Evolutionary conservation across 92 coral and sea anemone species (phyloP).

Genomic region (Palythoa grandiflora): DNA sequence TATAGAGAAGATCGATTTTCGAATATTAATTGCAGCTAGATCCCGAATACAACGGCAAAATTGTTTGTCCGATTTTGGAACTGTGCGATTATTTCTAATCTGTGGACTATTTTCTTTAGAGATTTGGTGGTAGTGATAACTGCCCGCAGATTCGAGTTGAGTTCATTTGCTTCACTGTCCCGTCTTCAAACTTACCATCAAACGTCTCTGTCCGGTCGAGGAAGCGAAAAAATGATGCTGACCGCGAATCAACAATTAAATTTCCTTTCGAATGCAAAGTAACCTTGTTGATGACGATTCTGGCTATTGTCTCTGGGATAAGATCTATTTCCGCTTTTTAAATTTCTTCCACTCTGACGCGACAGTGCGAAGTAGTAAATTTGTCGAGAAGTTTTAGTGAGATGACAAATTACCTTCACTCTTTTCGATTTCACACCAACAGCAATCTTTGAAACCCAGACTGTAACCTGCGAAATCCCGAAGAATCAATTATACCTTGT

Average conservation of each 20-base stretch:
- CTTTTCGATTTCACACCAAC: neutral
- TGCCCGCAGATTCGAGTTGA: neutral
- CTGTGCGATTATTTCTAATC: conserved; percentile 4
- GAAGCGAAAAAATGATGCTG: neutral
- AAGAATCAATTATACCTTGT: neutral
- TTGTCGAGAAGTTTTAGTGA: neutral
- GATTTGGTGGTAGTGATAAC: neutral
- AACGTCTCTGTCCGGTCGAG: neutral
- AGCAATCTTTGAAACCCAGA: neutral
- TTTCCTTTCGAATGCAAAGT: conserved; percentile 66
- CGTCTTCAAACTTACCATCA: neutral
- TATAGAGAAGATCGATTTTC: conserved; percentile 9
- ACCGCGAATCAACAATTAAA: conserved; percentile 40
- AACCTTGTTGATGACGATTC: conserved; percentile 5
- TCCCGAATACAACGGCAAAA: neutral
- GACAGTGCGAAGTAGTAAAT: neutral
- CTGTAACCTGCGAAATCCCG: neutral
- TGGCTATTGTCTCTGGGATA: conserved; percentile 26
- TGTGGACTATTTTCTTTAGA: neutral
- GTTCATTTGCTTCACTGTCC: conserved; percentile 8
- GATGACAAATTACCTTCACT: neutral
- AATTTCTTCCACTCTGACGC: neutral
- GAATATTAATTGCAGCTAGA: conserved; percentile 4
- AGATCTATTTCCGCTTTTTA: conserved; percentile 18
- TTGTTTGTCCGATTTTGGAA: conserved; percentile 26